Evolutionary conservation across 2,113 vertebrate species (phyloP).

Genomic region (Rhegmatorhina hoffmannsi): DNA sequence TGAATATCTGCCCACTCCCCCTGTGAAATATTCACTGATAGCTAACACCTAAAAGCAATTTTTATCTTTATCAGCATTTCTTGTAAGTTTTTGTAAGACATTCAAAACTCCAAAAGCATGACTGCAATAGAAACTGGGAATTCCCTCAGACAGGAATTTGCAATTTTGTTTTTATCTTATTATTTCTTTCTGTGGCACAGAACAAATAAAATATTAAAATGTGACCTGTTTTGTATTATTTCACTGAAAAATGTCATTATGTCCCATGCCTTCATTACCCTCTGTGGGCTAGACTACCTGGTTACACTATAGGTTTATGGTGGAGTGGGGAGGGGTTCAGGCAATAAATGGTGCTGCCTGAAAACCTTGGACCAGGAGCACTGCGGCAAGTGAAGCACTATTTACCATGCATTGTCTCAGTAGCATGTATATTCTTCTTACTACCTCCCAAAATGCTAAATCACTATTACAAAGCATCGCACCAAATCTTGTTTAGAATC

Average conservation of each 20-base stretch:
- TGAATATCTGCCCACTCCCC: background rate
- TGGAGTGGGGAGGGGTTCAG: background rate
- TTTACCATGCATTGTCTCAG: accelerated
- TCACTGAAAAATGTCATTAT: background rate
- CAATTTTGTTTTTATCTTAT: background rate
- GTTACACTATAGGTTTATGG: background rate
- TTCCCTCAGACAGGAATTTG: background rate
- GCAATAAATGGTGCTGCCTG: background rate
- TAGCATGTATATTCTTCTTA: background rate
- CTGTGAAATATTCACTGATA: background rate
- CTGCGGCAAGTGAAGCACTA: background rate
- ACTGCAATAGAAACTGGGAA: background rate
- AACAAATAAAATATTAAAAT: background rate
- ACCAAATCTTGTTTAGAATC: background rate
- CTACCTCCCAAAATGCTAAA: background rate
- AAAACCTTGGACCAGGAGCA: background rate
- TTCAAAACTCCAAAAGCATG: background rate
- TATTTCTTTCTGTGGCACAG: background rate
- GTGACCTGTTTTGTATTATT: background rate
- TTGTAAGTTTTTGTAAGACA: background rate
- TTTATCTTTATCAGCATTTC: background rate
- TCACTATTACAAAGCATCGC: background rate
- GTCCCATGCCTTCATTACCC: background rate
- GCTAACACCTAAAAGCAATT: background rate
- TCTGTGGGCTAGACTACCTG: background rate